Evolutionary conservation across 23 tunicate species (phyloP), one percentile per base, ranked within the genome.

Genomic region (Styela clava): DNA sequence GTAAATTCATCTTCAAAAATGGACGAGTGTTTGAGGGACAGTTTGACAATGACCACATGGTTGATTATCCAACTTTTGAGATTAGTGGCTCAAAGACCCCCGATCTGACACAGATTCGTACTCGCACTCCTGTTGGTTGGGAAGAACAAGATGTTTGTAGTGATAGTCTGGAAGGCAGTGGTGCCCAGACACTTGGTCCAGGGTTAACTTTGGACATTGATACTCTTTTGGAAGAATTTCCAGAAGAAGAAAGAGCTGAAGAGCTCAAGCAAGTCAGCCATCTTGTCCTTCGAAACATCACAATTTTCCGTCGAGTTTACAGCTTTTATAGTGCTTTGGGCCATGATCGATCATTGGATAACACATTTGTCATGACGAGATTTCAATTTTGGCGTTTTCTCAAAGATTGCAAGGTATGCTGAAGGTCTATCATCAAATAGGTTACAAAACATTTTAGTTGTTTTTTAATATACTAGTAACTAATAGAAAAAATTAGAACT

Each of bases 41-140:
- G 78, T 93, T 93, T 81, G 98, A 93, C 52, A 93, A 93, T 81
- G 98, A 93, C 69, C 98, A 93, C 86, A 93, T 93, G 98, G 92
- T 88, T 37, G 92, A 93, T 61, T 79, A 93, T 69, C 98, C 98
- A 23, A 72, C 64, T 61, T 81, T 84, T 31, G 65, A 44, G 37
- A 18, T 82, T 9, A 91, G 91, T 82, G 98, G 94, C 24, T 79
- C 52, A 29, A 84, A 81, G n/a, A 34, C 92, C 29, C 83, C 88
- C 33, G 98, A 93, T 52, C 35, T 35, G 2, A 64, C 44, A 2
- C 73, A 20, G 34, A 71, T 83, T 3, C 71, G 84, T 22, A 82
- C 84, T 27, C 33, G 84, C 31, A 82, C 90, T 62, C 97, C 97
- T 0, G 76, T 86, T 61, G 86, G 86, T 28, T 73, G 71, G 78